Conservation (phyloP, 2,888 invertebrate genomes). For the Lithophane leautieri region DNA sequence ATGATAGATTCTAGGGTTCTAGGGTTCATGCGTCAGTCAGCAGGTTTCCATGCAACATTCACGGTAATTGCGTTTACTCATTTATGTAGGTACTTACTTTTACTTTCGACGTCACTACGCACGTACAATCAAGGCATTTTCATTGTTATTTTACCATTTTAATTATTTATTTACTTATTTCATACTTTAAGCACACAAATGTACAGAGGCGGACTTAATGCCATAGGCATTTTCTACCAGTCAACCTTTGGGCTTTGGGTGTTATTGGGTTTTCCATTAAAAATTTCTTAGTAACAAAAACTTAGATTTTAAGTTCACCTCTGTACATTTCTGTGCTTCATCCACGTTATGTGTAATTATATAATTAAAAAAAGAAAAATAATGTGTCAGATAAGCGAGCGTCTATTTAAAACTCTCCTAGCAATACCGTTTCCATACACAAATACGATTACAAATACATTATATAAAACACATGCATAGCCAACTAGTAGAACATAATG, state of each 20-base stretch:
- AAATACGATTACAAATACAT: neutral
- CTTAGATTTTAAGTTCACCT: no score
- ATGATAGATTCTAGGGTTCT: constrained; percentile 8
- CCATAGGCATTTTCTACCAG: no score
- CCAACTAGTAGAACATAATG: constrained; percentile 22
- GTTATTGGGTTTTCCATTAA: no score
- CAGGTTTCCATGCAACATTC: constrained; percentile 2
- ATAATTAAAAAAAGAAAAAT: neutral
- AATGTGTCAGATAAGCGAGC: no score
- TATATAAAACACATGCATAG: neutral
- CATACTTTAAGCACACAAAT: no score
- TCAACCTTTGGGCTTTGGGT: no score
- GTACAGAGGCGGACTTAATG: no score
- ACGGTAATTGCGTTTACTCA: neutral
- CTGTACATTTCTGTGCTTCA: no score
- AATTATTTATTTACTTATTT: no score
- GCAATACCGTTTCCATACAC: neutral
- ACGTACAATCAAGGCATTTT: neutral
- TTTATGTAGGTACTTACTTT: constrained; percentile 22
- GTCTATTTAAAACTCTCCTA: neutral
- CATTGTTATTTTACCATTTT: neutral
- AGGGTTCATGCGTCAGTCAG: constrained; percentile 6
- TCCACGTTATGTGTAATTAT: neutral
- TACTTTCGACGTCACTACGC: constrained; percentile 25
- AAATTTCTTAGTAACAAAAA: no score